These are phyloP conservation scores for Macrotus californicus DNA, from an alignment of 2,113 vertebrate genomes.

Conservation along the genomic window DNA sequence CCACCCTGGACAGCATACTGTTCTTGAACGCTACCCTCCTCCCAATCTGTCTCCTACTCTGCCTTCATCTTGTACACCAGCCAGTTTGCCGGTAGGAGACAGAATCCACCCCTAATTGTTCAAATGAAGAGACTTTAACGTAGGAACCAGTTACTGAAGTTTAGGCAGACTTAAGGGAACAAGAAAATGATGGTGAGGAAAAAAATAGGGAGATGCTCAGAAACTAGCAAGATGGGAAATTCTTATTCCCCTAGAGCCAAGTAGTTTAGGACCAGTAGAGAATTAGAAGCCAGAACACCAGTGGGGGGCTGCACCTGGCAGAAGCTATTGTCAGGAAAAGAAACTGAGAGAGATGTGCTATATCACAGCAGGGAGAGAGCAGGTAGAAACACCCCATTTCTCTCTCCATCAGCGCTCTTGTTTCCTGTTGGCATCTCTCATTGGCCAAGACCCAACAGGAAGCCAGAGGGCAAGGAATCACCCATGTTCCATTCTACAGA, in stretches of 20 bases:
- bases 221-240: neutral
- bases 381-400: neutral
- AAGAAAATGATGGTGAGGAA: neutral
- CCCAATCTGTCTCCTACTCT: neutral
- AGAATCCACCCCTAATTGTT: neutral
- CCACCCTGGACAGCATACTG: fast-evolving
- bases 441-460: neutral
- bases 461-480: neutral
- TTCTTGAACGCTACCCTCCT: neutral
- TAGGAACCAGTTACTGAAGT: neutral
- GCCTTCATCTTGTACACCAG: neutral
- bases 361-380: neutral
- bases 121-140: neutral
- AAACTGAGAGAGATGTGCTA: neutral
- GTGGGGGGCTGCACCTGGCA: neutral
- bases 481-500: fast-evolving
- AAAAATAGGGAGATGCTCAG: neutral
- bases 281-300: neutral
- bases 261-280: neutral
- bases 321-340: fast-evolving
- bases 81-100: neutral
- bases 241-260: neutral
- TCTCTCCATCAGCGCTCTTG: neutral
- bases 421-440: neutral
- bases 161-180: neutral